Conservation (phyloP, 2,888 invertebrate species). For the Andrena trimmerana region DNA sequence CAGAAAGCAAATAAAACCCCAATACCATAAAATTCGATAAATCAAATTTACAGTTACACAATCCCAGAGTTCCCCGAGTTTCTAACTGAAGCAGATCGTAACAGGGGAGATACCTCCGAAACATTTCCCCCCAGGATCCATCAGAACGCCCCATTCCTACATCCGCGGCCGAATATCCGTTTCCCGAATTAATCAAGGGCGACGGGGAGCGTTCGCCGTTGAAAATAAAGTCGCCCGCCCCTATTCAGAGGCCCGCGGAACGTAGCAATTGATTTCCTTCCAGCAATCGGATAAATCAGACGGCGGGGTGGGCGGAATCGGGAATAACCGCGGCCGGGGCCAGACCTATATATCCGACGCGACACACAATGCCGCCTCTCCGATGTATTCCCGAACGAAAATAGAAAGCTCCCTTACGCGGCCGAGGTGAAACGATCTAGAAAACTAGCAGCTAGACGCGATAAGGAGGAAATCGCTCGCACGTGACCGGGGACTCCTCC, state of each 20-base stretch:
- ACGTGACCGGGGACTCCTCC: constrained; percentile 43
- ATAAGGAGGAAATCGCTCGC: constrained; percentile 61
- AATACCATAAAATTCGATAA: too few relatives aligned
- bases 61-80: too few relatives aligned
- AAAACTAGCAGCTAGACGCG: constrained; percentile 55
- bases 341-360: constrained; percentile 41
- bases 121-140: too few relatives aligned
- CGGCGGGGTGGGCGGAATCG: constrained; percentile 38
- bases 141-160: too few relatives aligned
- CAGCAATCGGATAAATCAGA: constrained; percentile 59
- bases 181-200: constrained; percentile 17
- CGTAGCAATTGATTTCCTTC: constrained; percentile 58
- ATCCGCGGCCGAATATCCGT: background rate
- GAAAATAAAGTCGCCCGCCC: constrained; percentile 4
- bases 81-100: too few relatives aligned
- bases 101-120: too few relatives aligned
- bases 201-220: background rate
- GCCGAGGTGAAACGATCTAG: constrained; percentile 61
- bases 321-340: constrained; percentile 31
- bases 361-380: constrained; percentile 45
- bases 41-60: too few relatives aligned
- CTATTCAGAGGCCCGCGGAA: constrained; percentile 23
- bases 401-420: constrained; percentile 55
- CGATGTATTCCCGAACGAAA: constrained; percentile 52
- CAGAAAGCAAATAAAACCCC: too few relatives aligned